Percentiles rank a stretch among this genome's conserved stretches.
Conservation (phyloP, 2,113 vertebrate genomes). For the Dascyllus trimaculatus region DNA sequence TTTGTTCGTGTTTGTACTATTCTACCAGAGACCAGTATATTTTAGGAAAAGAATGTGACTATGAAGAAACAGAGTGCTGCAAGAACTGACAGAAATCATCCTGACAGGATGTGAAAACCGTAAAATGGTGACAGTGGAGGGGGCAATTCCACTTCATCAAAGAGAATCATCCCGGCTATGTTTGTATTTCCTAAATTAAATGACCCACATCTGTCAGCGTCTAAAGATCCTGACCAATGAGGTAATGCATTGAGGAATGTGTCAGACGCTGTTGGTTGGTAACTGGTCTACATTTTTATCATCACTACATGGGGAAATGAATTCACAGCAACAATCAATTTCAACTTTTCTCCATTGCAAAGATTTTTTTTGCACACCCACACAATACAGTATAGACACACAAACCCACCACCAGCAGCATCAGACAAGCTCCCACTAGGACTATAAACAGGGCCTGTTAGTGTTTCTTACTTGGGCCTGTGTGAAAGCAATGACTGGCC, state of each 20-base stretch:
- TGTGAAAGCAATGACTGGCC: constrained; percentile 66
- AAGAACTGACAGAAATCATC: neutral
- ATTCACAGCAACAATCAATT: neutral
- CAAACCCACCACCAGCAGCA: constrained; percentile 35
- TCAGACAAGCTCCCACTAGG: constrained; percentile 58
- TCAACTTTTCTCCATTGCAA: constrained; percentile 22
- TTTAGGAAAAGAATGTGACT: neutral
- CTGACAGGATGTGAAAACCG: neutral
- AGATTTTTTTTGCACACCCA: constrained; percentile 21
- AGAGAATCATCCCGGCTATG: neutral
- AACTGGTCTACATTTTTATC: constrained; percentile 4
- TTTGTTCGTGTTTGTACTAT: neutral
- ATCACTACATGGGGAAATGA: neutral
- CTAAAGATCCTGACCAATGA: neutral
- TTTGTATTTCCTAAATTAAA: constrained; percentile 30
- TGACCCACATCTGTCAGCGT: constrained; percentile 12
- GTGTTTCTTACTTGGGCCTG: constrained; percentile 56
- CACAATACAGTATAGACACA: constrained; percentile 27
- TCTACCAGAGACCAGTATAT: neutral
- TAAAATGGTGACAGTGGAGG: neutral
- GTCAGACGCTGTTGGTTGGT: neutral
- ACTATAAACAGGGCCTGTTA: constrained; percentile 58
- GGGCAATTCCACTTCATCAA: neutral
- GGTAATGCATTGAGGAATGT: neutral
- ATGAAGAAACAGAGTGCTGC: neutral